phyloP scores from a whole-genome alignment of 2,113 vertebrate species.

The Strigops habroptila region DNA sequence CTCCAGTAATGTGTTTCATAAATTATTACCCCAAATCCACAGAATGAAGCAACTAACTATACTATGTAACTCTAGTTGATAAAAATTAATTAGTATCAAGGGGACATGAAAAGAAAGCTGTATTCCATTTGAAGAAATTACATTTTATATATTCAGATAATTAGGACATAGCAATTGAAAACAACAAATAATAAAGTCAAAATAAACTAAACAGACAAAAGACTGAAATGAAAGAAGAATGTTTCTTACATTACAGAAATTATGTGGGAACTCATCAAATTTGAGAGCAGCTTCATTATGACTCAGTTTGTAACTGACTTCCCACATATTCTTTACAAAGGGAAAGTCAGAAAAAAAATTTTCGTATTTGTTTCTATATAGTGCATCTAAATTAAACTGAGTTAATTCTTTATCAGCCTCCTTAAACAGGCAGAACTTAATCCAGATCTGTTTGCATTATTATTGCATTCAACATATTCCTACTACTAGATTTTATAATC shows the following conservation, averaged over 20 bases:
- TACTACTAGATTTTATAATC: not conserved
- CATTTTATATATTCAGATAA: not conserved
- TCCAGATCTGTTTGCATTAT: not conserved
- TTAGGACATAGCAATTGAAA: not conserved
- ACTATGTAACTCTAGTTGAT: not conserved
- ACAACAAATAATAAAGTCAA: not conserved
- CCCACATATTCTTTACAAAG: not conserved
- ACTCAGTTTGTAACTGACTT: not conserved
- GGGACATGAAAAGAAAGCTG: not conserved
- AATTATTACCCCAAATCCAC: not conserved
- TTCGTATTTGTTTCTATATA: not conserved
- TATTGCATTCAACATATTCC: not conserved
- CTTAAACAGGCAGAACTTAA: not conserved
- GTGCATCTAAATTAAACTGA: not conserved
- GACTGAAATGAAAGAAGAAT: not conserved
- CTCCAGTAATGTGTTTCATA: not conserved
- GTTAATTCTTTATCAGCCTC: not conserved
- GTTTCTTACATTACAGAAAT: not conserved
- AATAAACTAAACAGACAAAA: not conserved
- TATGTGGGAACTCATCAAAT: not conserved
- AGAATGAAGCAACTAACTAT: not conserved
- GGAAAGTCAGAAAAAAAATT: not conserved
- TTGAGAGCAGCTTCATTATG: not conserved
- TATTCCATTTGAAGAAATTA: not conserved
- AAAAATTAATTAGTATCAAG: not conserved